Conservation (phyloP, 1,140 invertebrate species). For the Harpegnathos saltator region DNA sequence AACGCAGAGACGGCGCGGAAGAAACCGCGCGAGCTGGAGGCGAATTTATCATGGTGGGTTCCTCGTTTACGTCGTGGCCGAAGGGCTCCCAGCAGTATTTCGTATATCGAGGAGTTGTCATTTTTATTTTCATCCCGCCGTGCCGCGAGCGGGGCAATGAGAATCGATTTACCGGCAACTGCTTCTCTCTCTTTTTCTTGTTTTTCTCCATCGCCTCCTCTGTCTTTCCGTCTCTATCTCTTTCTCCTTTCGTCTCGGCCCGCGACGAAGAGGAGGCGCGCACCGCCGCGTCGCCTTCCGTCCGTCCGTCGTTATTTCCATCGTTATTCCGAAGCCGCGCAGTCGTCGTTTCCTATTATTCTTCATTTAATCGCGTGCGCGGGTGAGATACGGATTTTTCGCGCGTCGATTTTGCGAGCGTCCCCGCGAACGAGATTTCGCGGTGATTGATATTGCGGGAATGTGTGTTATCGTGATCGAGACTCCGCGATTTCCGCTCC, state of each 20-base stretch:
- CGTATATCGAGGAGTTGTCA: slow-evolving; percentile 62
- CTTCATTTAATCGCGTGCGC: slow-evolving; percentile 37
- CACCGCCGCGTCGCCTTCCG: slow-evolving; percentile 14
- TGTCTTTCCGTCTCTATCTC: neutral
- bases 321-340: slow-evolving; percentile 20
- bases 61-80: slow-evolving; percentile 27
- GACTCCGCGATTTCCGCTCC: slow-evolving; percentile 46
- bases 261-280: neutral
- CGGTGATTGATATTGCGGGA: slow-evolving; percentile 47
- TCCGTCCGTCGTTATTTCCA: slow-evolving; percentile 22
- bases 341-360: slow-evolving; percentile 27
- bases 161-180: slow-evolving; percentile 38
- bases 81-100: slow-evolving; percentile 42
- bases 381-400: slow-evolving; percentile 43
- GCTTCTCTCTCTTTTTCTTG: neutral
- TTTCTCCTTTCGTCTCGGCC: neutral
- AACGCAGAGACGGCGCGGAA: neutral
- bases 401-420: slow-evolving; percentile 39
- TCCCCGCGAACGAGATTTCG: slow-evolving; percentile 16
- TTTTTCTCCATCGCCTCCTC: too few species aligned
- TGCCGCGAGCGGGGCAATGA: neutral
- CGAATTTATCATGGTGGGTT: slow-evolving; percentile 60
- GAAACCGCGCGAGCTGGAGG: slow-evolving; percentile 18
- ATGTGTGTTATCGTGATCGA: slow-evolving; percentile 38
- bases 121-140: slow-evolving; percentile 47